phyloP scores from a whole-genome alignment of 2,113 vertebrate species.

The Cepphus grylle region DNA sequence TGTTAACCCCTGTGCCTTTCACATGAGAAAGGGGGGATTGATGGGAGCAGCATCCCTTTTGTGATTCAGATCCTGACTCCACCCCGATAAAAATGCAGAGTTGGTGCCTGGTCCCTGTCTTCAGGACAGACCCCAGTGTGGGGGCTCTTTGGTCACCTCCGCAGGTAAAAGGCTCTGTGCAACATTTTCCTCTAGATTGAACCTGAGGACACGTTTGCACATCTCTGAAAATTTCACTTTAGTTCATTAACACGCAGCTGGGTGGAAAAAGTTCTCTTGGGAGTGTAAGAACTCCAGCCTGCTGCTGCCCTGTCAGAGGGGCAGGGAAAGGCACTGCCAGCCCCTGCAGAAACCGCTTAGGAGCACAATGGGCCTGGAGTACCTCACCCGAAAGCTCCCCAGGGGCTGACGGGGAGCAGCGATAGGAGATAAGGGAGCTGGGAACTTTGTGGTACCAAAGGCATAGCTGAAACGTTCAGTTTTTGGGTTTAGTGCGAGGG shows the following conservation, averaged over 20 bases:
- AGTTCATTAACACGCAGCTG: fast-evolving
- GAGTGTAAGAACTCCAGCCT: not conserved
- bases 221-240: fast-evolving
- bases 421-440: not conserved
- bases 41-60: not conserved
- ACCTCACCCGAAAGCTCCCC: not conserved
- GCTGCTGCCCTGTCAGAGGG: not conserved
- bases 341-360: fast-evolving
- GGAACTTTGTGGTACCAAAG: not conserved
- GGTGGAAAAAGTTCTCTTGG: fast-evolving
- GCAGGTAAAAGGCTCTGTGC: not conserved
- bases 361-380: not conserved
- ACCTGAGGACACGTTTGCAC: not conserved
- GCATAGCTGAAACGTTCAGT: not conserved
- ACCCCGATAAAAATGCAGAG: not conserved
- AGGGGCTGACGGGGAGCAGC: not conserved
- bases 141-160: not conserved
- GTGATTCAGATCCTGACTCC: not conserved
- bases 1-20: not conserved
- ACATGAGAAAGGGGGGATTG: not conserved
- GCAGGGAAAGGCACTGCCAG: not conserved
- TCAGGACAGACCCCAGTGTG: fast-evolving
- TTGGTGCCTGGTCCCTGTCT: not conserved
- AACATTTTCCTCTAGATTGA: fast-evolving
- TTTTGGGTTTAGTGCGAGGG: not conserved